Evolutionary conservation across 64 coral and sea anemone genomes (phyloP), one percentile per base, ranked within the genome.

Genomic region (Cladopsammia gracilis): DNA sequence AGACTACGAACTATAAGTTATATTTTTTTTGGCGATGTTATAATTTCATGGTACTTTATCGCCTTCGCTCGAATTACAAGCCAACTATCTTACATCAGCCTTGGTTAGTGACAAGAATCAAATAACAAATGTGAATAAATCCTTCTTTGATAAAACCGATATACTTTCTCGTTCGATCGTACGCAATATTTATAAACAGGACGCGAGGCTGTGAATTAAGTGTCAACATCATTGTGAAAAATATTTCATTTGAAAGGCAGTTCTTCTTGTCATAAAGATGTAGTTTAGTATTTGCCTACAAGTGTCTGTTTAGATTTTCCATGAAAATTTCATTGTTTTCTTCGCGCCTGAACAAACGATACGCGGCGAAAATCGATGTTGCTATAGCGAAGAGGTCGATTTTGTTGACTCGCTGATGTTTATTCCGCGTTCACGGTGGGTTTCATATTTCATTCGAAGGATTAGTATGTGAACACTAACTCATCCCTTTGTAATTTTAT

Each of bases 311-410:
- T 84, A 51, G 7, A 62, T 47, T 64, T 84, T 84, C 42, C 1
- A n/a, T 67, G 44, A 84, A 66, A 84, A 67, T 67, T 80, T 84
- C 68, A 68, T 84, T 84, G 62, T 84, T 49, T 66, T 84, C 23
- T 0, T 60, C 80, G 43, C 57, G 80, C 44, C 48, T 62, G 43
- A 64, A 64, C 62, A 68, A 48, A 67, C 11, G 46, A 50, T 67
- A 50, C 34, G 4, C 10, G 6, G 18, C 11, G 4, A 68, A 67
- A 25, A 0, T 50, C 14, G 42, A 48, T 24, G 79, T 82, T 82
- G 58, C 79, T 64, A 67, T 84, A 51, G 80, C 60, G 62, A 84
- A 68, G 3, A 84, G 47, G 44, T 66, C 58, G 9, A 68, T 20
- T 46, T 64, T 84, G 62, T 84, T 84, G 80, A 67, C 43, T 84